Evolutionary conservation across 2,888 invertebrate genomes (phyloP).

Genomic region (Cinara cedri): DNA sequence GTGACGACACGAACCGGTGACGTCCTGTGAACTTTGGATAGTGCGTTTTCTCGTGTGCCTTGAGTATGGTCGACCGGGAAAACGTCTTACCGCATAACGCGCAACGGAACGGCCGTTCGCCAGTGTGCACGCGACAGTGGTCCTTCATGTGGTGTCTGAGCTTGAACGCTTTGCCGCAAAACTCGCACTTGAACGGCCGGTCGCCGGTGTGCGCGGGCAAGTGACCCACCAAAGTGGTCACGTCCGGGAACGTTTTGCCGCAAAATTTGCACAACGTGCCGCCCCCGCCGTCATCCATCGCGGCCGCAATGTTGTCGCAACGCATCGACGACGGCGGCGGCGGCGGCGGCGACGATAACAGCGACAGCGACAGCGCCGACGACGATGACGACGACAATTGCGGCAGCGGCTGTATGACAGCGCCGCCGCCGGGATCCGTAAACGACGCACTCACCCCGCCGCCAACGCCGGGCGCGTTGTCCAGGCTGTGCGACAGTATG

Average conservation of each 20-base stretch:
- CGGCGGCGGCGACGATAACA: slow-evolving; percentile 14
- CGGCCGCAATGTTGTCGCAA: not conserved
- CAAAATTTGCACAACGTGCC: slow-evolving; percentile 87
- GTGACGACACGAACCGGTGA: slow-evolving; percentile 85
- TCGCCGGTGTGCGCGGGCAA: slow-evolving; percentile 89
- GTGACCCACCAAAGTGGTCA: slow-evolving; percentile 84
- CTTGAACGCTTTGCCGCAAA: slow-evolving; percentile 92
- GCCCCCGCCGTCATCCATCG: slow-evolving; percentile 39
- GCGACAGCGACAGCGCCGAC: slow-evolving; percentile 4
- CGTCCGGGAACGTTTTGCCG: slow-evolving; percentile 90
- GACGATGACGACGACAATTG: slow-evolving; percentile 61
- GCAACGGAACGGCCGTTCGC: slow-evolving; percentile 88
- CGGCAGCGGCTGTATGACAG: slow-evolving; percentile 64
- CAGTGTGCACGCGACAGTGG: slow-evolving; percentile 90
- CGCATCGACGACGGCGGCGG: slow-evolving; percentile 33
- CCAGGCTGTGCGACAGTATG: slow-evolving; percentile 79
- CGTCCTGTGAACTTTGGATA: slow-evolving; percentile 81
- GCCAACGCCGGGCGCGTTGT: slow-evolving; percentile 16
- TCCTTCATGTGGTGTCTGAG: slow-evolving; percentile 93
- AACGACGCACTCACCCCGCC: not conserved
- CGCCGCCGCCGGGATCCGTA: slow-evolving; percentile 62
- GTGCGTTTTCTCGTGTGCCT: slow-evolving; percentile 92
- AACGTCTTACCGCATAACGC: slow-evolving; percentile 89
- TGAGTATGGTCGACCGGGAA: slow-evolving; percentile 86
- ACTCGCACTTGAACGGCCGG: slow-evolving; percentile 90